Percentiles rank a stretch among this genome's conserved stretches.
phyloP scores from a whole-genome alignment of 2,113 vertebrate species.

The Peucedramus taeniatus region DNA sequence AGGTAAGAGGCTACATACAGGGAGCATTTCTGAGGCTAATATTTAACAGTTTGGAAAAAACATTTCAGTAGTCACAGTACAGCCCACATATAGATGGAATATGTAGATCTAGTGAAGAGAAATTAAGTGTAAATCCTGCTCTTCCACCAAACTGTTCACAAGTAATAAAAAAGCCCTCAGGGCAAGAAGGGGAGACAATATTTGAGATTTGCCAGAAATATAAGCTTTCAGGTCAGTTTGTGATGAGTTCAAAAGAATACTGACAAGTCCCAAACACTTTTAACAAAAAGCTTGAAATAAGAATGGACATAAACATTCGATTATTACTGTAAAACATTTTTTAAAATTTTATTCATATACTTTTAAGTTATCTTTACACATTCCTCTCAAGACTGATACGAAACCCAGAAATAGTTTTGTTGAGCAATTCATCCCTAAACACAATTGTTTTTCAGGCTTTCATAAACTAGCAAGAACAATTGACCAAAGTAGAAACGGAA shows the following conservation, averaged over 20 bases:
- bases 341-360: not conserved
- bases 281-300: not conserved
- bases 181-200: not conserved
- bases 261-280: not conserved
- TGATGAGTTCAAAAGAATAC: not conserved
- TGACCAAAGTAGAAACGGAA: not conserved
- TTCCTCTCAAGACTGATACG: not conserved
- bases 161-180: not conserved
- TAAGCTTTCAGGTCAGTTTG: not conserved
- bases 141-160: not conserved
- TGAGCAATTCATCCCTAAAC: not conserved
- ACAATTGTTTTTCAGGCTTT: not conserved
- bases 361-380: not conserved
- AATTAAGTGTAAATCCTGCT: constrained; percentile 35
- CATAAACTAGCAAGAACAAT: not conserved
- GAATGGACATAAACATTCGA: not conserved
- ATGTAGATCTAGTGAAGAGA: not conserved
- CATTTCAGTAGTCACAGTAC: not conserved
- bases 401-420: not conserved
- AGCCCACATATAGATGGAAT: not conserved
- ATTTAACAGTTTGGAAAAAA: not conserved
- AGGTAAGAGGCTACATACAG: constrained; percentile 24
- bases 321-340: not conserved
- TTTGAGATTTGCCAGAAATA: constrained; percentile 34
- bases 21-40: not conserved